These are phyloP conservation scores for Netelia inedita DNA, from an alignment of 2,888 invertebrate species.

Conservation along the genomic window DNA sequence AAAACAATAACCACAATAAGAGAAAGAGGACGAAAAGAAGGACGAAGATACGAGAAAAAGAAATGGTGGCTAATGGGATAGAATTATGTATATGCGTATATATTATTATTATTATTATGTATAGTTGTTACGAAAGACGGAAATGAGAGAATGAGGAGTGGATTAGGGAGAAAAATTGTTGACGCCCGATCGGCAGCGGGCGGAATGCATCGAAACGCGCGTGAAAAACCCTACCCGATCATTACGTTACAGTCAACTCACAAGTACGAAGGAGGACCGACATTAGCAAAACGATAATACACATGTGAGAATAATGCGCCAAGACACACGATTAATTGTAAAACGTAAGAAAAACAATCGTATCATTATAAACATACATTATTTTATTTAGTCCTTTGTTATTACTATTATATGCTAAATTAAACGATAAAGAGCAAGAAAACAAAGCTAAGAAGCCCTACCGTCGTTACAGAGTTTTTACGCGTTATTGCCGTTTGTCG, in stretches of 20 bases:
- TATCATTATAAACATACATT: slow-evolving; percentile 76
- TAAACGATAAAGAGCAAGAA: slow-evolving; percentile 70
- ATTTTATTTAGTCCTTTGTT: slow-evolving; percentile 76
- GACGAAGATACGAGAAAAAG: slow-evolving; percentile 2
- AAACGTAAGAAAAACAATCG: slow-evolving; percentile 74
- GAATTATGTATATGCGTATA: slow-evolving; percentile 64
- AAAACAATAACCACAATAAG: background rate
- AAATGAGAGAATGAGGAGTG: slow-evolving; percentile 2
- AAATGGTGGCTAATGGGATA: slow-evolving; percentile 42
- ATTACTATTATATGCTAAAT: slow-evolving; percentile 76
- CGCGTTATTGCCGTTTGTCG: too few species aligned
- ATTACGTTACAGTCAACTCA: background rate
- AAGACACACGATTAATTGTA: slow-evolving; percentile 75
- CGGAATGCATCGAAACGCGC: slow-evolving; percentile 25
- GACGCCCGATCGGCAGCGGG: background rate
- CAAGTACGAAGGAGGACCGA: background rate
- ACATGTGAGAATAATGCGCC: slow-evolving; percentile 35
- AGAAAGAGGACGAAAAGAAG: slow-evolving; percentile 3
- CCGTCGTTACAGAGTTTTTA: too few species aligned
- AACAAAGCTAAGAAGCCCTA: slow-evolving; percentile 2
- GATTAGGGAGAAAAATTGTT: background rate
- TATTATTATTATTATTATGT: slow-evolving; percentile 60
- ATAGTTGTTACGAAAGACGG: slow-evolving; percentile 60
- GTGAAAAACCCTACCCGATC: slow-evolving; percentile 20
- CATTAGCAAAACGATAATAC: slow-evolving; percentile 8